Evolutionary conservation across 1,140 invertebrate species (phyloP).

Genomic region (Meloidogyne hapla): DNA sequence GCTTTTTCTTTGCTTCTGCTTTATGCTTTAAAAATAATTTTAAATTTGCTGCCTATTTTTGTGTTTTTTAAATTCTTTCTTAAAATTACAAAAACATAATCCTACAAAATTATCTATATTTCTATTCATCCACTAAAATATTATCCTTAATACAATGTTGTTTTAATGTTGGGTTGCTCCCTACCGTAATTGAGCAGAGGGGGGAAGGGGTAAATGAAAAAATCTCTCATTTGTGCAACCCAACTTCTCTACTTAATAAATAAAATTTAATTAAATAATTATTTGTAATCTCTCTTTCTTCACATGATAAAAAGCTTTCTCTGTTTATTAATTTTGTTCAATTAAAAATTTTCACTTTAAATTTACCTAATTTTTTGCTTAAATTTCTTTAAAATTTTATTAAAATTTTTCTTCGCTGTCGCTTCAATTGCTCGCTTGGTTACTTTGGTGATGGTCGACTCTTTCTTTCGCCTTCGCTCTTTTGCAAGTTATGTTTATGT

Average conservation of each 20-base stretch:
- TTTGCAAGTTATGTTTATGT: constrained; percentile 13
- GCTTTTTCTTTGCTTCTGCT: not conserved
- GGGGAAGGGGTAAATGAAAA: too few relatives aligned
- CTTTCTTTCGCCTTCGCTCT: constrained; percentile 16
- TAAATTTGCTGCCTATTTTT: not conserved
- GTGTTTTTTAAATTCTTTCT: not conserved
- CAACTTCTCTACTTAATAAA: too few relatives aligned
- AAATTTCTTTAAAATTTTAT: too few relatives aligned
- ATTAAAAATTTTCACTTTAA: not conserved
- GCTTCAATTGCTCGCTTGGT: constrained; percentile 20
- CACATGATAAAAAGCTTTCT: too few relatives aligned
- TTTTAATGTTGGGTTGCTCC: too few relatives aligned
- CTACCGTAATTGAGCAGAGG: too few relatives aligned
- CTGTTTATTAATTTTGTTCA: not conserved
- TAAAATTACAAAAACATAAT: not conserved
- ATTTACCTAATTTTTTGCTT: not conserved
- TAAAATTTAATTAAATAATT: too few relatives aligned
- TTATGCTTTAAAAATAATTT: not conserved
- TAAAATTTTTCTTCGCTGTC: not conserved
- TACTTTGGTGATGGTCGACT: not conserved
- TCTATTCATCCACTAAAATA: too few relatives aligned
- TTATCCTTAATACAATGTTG: too few relatives aligned
- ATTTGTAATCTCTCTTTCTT: not conserved
- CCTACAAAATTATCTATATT: too few relatives aligned
- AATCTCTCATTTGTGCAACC: too few relatives aligned